A percentile compares a stretch with the other conserved stretches of the same genome.
phyloP scores from a whole-genome alignment of 2,797 vertebrate species.

The Acanthurus lineatus region DNA sequence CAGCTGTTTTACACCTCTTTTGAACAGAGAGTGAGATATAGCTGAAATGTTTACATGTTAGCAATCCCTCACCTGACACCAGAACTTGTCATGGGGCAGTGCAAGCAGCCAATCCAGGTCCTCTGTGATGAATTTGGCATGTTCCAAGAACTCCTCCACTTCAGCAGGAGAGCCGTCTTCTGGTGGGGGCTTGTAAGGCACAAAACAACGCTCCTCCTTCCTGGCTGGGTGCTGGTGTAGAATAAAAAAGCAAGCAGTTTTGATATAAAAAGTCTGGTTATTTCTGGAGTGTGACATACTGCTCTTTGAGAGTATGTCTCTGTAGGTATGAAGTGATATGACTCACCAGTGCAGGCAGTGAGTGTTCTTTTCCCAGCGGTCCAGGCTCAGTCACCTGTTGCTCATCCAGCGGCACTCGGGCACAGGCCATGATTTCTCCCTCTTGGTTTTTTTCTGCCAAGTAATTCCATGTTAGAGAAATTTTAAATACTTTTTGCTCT shows the following conservation, averaged over 20 bases:
- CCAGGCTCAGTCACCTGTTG: constrained; percentile 88
- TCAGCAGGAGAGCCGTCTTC: constrained; percentile 84
- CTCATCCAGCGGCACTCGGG: constrained; percentile 89
- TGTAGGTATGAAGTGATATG: background rate
- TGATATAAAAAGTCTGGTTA: background rate
- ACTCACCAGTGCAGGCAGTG: constrained; percentile 91
- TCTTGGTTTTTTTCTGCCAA: constrained; percentile 11
- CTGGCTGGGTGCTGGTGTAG: constrained; percentile 89
- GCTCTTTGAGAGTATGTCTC: background rate
- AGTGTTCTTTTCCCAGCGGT: constrained; percentile 84
- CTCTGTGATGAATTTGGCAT: constrained; percentile 90
- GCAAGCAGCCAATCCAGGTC: constrained; percentile 95
- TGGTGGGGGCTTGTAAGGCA: constrained; percentile 91
- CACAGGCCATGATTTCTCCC: constrained; percentile 75
- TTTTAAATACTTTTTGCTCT: background rate
- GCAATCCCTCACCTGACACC: constrained; percentile 92
- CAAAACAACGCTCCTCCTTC: constrained; percentile 91
- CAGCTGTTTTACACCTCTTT: background rate
- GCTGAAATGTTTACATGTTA: background rate
- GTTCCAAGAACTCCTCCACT: constrained; percentile 93
- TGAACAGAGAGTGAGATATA: background rate
- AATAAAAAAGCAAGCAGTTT: background rate
- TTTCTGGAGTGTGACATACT: background rate
- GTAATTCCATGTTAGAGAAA: background rate
- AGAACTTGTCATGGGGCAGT: constrained; percentile 96